Conservation (phyloP, 2,113 vertebrate genomes). For the Chunga burmeisteri region DNA sequence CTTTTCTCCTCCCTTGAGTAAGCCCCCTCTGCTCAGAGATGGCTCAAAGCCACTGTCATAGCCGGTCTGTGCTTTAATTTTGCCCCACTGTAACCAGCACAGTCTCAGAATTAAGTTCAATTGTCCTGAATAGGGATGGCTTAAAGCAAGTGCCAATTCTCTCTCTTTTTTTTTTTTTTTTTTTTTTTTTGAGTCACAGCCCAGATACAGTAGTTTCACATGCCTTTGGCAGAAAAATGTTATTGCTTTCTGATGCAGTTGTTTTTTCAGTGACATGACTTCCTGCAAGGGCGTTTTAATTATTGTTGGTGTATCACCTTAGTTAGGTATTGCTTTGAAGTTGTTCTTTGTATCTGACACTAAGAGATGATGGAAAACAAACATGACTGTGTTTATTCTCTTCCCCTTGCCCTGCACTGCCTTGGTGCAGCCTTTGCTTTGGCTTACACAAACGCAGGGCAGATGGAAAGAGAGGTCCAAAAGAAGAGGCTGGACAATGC, state of each 20-base stretch:
- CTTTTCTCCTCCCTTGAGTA: neutral
- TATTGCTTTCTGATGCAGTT: slow-evolving; percentile 33
- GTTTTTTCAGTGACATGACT: slow-evolving; percentile 43
- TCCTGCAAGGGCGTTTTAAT: slow-evolving; percentile 68
- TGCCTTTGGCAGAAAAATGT: slow-evolving; percentile 34
- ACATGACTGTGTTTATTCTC: neutral
- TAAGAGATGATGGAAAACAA: slow-evolving; percentile 34
- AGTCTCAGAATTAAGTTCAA: neutral
- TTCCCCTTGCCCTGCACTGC: slow-evolving; percentile 38
- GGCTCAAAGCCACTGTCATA: neutral
- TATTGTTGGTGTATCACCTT: slow-evolving; percentile 58
- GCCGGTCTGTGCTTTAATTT: neutral
- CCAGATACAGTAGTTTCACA: slow-evolving; percentile 5
- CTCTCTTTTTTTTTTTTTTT: neutral
- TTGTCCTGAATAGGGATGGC: neutral
- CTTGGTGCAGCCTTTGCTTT: neutral
- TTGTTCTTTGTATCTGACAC: slow-evolving; percentile 35
- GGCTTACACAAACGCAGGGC: neutral
- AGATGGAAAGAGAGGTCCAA: neutral
- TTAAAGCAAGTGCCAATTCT: neutral
- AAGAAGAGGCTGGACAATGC: neutral
- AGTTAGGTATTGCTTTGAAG: slow-evolving; percentile 55
- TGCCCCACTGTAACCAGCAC: neutral
- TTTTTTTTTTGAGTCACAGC: neutral
- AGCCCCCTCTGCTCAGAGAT: neutral